phyloP scores from a whole-genome alignment of 2,113 vertebrate species.

The Pluvialis apricaria region DNA sequence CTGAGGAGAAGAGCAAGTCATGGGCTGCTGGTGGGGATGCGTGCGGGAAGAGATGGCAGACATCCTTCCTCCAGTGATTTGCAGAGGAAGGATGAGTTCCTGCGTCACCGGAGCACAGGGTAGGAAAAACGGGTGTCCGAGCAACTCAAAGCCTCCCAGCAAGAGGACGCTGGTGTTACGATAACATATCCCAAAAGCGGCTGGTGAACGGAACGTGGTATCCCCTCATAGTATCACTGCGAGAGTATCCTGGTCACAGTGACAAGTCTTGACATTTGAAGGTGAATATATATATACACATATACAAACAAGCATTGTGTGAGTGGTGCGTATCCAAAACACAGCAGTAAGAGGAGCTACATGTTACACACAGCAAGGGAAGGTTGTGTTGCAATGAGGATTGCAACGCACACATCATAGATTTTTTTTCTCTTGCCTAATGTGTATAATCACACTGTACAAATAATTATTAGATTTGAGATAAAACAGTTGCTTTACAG shows the following conservation, averaged over 20 bases:
- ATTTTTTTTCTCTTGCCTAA: background rate
- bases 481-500: background rate
- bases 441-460: background rate
- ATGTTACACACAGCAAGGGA: background rate
- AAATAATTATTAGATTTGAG: background rate
- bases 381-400: background rate
- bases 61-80: background rate
- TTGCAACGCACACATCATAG: background rate
- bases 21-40: background rate
- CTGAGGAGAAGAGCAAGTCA: background rate
- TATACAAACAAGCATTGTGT: background rate
- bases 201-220: accelerated
- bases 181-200: background rate
- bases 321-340: background rate
- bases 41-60: background rate
- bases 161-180: background rate
- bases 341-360: background rate
- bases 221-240: accelerated
- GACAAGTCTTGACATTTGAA: background rate
- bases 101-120: background rate
- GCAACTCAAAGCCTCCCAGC: background rate
- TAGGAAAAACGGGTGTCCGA: background rate
- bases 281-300: too few relatives aligned
- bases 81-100: background rate
- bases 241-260: background rate